Evolutionary conservation across 2,113 vertebrate species (phyloP).

Genomic region (Antechinus stuartii): DNA sequence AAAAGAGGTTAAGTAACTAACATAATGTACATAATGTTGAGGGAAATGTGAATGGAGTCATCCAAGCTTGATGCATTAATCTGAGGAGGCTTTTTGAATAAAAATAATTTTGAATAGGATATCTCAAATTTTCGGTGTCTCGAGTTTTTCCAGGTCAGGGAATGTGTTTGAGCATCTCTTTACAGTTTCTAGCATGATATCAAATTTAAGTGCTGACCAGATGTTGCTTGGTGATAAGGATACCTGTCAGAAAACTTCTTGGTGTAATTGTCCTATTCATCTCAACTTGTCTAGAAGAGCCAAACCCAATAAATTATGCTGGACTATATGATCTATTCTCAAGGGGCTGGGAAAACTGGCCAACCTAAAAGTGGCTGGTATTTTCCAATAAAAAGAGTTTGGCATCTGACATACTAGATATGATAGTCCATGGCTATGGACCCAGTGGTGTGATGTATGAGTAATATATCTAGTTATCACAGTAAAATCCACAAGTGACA

Average conservation of each 20-base stretch:
- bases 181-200: background rate
- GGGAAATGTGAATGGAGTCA: background rate
- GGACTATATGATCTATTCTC: background rate
- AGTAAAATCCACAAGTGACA: background rate
- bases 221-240: background rate
- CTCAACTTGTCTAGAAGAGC: background rate
- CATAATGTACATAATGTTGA: background rate
- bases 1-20: background rate
- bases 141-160: background rate
- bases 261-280: background rate
- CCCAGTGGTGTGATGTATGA: background rate
- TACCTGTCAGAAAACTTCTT: background rate
- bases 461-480: background rate
- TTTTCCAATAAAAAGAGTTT: conserved; percentile 35
- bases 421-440: background rate
- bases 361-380: background rate
- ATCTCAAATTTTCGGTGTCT: background rate
- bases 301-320: background rate
- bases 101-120: background rate
- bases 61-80: background rate
- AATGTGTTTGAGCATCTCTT: background rate
- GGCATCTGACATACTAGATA: conserved; percentile 13
- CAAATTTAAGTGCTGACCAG: background rate
- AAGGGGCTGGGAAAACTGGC: conserved; percentile 8
- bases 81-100: background rate